Percentiles rank a stretch among this genome's conserved stretches.
These are phyloP conservation scores for Lepisosteus oculatus DNA, from an alignment of 2,113 vertebrate genomes.

Conservation along the genomic window DNA sequence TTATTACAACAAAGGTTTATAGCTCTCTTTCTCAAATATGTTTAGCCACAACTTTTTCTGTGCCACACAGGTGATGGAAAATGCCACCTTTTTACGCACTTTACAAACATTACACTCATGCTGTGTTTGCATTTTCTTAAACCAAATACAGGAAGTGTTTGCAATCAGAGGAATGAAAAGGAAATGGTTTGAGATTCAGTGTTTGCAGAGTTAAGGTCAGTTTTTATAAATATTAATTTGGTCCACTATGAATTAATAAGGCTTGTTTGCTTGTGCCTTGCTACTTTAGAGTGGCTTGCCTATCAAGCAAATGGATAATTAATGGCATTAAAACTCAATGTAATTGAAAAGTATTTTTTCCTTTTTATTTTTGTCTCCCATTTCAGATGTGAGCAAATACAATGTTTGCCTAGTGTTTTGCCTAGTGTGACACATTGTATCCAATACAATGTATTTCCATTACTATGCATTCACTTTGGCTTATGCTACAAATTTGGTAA, in stretches of 20 bases:
- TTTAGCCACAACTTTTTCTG: not conserved
- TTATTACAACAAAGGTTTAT: constrained; percentile 4
- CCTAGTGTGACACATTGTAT: no score
- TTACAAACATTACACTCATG: not conserved
- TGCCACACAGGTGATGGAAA: not conserved
- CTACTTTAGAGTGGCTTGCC: constrained; percentile 54
- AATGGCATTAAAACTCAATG: constrained; percentile 28
- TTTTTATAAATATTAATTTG: constrained; percentile 70
- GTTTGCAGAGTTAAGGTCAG: constrained; percentile 51
- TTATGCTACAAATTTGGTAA: no score
- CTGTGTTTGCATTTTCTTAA: constrained; percentile 36
- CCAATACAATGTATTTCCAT: no score
- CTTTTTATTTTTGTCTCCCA: no score
- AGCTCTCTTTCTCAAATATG: not conserved
- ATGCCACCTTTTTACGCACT: not conserved
- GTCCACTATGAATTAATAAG: constrained; percentile 57
- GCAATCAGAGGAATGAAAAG: constrained; percentile 33
- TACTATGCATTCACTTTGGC: no score
- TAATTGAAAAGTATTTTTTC: no score
- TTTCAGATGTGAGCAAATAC: no score
- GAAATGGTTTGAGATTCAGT: constrained; percentile 43
- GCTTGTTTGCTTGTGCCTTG: constrained; percentile 57
- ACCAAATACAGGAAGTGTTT: constrained; percentile 6
- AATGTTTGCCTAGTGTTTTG: no score
- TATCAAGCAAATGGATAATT: constrained; percentile 60